These are phyloP conservation scores for Thalassarche chlororhynchos DNA, from an alignment of 2,113 vertebrate genomes.

Conservation along the genomic window DNA sequence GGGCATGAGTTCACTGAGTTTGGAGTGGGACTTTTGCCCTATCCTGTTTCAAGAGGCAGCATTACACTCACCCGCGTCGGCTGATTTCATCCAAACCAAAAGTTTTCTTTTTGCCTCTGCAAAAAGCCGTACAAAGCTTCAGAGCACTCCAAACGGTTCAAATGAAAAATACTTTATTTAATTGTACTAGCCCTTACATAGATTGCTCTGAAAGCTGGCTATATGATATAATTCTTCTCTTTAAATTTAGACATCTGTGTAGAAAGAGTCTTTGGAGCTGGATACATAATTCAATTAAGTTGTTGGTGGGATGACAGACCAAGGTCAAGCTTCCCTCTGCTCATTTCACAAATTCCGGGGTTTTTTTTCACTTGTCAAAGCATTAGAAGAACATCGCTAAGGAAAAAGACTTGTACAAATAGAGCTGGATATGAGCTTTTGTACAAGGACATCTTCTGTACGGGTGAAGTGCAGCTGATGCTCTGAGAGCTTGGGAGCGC, in stretches of 20 bases:
- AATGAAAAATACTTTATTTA: not conserved
- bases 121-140: not conserved
- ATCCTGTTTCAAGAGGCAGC: not conserved
- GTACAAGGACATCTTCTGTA: not conserved
- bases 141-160: not conserved
- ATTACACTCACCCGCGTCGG: not conserved
- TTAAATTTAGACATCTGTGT: not conserved
- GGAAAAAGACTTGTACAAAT: not conserved
- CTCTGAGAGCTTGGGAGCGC: not conserved
- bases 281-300: not conserved
- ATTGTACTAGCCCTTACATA: not conserved
- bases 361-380: not conserved
- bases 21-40: not conserved
- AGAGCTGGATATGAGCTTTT: not conserved
- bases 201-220: not conserved
- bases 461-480: not conserved
- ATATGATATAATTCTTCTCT: not conserved
- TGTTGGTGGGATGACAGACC: not conserved
- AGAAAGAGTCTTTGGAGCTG: not conserved
- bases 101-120: not conserved
- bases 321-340: not conserved
- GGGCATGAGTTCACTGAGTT: accelerated
- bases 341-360: not conserved
- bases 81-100: not conserved
- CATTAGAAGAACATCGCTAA: not conserved